phyloP scores from a whole-genome alignment of 2,888 invertebrate genomes.

The Neoscelio sp. region DNA sequence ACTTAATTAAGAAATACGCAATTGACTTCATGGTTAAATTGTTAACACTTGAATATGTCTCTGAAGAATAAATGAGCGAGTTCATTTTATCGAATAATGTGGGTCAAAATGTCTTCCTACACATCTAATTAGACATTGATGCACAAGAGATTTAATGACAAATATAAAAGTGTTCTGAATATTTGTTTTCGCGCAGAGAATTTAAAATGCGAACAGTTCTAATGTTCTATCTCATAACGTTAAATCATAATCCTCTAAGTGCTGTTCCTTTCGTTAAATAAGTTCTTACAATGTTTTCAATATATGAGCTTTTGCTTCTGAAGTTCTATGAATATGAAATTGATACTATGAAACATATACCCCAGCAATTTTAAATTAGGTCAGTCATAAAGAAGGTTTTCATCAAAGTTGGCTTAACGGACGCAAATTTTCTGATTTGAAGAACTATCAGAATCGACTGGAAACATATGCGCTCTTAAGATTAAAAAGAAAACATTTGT shows the following conservation, averaged over 20 bases:
- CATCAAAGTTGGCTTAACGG: conserved; percentile 56
- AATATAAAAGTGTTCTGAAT: neutral
- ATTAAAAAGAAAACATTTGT: conserved; percentile 13
- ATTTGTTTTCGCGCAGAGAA: conserved; percentile 4
- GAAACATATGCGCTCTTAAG: conserved; percentile 21
- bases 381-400: conserved; percentile 51
- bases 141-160: conserved; percentile 3
- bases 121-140: neutral
- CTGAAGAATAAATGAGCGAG: conserved; percentile 3
- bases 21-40: conserved; percentile 1
- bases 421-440: conserved; percentile 44
- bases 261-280: neutral
- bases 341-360: conserved; percentile 42
- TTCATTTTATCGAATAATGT: neutral
- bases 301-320: conserved; percentile 23
- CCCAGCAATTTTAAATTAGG: conserved; percentile 45
- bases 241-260: neutral
- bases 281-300: conserved; percentile 30
- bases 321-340: conserved; percentile 53
- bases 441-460: conserved; percentile 34
- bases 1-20: conserved; percentile 4
- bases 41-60: conserved; percentile 1
- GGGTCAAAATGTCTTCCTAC: neutral
- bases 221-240: neutral
- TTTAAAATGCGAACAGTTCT: neutral